phyloP scores from a whole-genome alignment of 2,113 vertebrate genomes.

The Alouatta palliata region DNA sequence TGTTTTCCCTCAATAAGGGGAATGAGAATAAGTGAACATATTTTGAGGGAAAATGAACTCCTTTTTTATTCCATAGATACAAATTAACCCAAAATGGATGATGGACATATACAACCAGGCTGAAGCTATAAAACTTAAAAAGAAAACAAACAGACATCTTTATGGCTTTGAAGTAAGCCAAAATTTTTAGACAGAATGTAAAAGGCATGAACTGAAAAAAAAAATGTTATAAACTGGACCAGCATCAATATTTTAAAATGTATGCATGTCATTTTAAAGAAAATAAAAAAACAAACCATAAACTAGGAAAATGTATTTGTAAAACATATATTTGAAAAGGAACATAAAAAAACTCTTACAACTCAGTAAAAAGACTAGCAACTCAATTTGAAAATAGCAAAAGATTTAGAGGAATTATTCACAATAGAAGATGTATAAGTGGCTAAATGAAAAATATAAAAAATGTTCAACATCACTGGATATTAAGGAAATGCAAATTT shows the following conservation, averaged over 20 bases:
- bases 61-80: neutral
- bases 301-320: neutral
- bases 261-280: neutral
- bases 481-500: neutral
- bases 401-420: neutral
- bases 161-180: neutral
- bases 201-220: neutral
- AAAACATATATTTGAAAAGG: neutral
- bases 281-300: neutral
- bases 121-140: neutral
- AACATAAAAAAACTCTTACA: neutral
- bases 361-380: neutral
- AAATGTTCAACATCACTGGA: neutral
- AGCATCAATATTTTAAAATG: neutral
- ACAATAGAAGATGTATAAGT: neutral
- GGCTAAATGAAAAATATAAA: neutral
- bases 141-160: neutral
- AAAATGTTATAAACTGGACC: neutral
- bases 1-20: neutral
- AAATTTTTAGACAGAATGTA: neutral
- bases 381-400: neutral
- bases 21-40: neutral
- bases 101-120: neutral
- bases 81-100: neutral
- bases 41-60: neutral